Conservation (phyloP, 2,113 vertebrate genomes). For the Malurus melanocephalus region DNA sequence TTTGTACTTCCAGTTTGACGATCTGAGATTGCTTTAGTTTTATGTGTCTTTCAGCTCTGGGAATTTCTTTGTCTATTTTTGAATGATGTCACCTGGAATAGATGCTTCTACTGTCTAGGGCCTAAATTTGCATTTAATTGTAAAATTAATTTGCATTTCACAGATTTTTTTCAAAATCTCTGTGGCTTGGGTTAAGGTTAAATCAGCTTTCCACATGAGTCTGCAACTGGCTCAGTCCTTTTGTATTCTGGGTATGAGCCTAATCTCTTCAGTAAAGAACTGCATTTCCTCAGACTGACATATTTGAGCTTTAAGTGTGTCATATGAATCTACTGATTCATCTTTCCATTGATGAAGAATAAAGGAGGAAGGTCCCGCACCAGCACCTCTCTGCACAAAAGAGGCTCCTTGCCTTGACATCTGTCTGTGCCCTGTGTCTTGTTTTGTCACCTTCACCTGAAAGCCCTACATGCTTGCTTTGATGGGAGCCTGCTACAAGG, state of each 20-base stretch:
- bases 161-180: not conserved
- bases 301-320: not conserved
- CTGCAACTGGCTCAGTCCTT: not conserved
- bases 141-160: conserved; percentile 37
- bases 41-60: not conserved
- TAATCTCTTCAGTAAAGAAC: conserved; percentile 4
- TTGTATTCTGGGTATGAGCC: not conserved
- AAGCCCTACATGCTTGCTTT: not conserved
- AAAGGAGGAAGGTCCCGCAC: not conserved
- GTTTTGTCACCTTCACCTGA: not conserved
- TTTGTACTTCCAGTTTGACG: not conserved
- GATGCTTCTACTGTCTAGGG: not conserved
- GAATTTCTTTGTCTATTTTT: not conserved
- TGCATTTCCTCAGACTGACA: not conserved
- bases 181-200: conserved; percentile 29
- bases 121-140: conserved; percentile 36
- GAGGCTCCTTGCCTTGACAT: not conserved
- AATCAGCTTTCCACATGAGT: not conserved
- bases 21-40: not conserved
- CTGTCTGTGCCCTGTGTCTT: not conserved
- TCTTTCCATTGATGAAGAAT: conserved; percentile 11
- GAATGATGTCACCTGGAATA: not conserved
- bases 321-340: not conserved
- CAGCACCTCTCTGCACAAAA: not conserved
- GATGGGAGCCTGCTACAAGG: not conserved